Evolutionary conservation across 2,888 invertebrate genomes (phyloP).

Genomic region (Gastrophysa polygoni): DNA sequence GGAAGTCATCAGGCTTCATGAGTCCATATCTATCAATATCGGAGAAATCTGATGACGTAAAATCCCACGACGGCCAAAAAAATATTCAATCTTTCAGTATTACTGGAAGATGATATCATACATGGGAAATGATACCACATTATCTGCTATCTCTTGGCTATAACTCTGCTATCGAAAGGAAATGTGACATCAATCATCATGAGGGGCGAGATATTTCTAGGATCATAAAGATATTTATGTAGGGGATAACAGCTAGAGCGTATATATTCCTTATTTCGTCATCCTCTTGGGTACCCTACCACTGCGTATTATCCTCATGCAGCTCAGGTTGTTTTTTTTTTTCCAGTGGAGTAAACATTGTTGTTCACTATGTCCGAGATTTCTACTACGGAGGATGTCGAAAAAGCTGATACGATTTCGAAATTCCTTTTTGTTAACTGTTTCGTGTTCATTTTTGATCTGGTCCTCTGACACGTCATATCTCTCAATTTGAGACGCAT

Average conservation of each 20-base stretch:
- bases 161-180: constrained; percentile 33
- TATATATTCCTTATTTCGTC: constrained; percentile 5
- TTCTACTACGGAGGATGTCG: background rate
- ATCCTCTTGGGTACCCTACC: background rate
- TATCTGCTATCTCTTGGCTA: constrained; percentile 25
- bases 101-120: constrained; percentile 12
- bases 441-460: no score
- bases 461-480: no score
- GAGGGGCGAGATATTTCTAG: constrained; percentile 28
- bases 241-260: constrained; percentile 12
- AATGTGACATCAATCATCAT: constrained; percentile 41
- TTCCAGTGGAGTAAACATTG: background rate
- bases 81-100: constrained; percentile 6
- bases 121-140: constrained; percentile 29
- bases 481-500: no score
- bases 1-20: background rate
- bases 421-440: no score
- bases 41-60: background rate
- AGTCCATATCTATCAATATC: background rate
- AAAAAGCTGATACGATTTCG: no score
- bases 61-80: background rate
- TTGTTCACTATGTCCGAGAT: background rate
- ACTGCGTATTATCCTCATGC: background rate
- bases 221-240: background rate
- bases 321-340: constrained; percentile 7